A percentile compares a stretch with the other conserved stretches of the same genome.
These are phyloP conservation scores for Thryonomys swinderianus DNA, from an alignment of 2,113 vertebrate species.

Conservation along the genomic window DNA sequence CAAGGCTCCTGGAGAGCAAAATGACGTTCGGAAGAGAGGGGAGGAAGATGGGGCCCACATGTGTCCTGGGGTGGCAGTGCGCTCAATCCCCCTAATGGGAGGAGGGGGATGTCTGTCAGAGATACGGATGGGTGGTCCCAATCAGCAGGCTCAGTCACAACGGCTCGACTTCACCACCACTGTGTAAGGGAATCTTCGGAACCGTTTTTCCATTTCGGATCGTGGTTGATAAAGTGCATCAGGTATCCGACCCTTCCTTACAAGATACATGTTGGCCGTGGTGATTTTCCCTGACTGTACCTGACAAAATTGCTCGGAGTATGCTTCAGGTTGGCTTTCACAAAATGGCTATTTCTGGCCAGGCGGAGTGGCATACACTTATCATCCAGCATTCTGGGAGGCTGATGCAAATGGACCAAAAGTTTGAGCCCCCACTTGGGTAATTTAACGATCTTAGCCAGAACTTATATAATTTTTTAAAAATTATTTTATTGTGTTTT, in stretches of 20 bases:
- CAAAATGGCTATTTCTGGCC: neutral
- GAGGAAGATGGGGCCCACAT: neutral
- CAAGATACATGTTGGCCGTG: neutral
- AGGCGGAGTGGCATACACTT: neutral
- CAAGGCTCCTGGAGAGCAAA: no score
- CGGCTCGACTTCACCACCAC: no score
- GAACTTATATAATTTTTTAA: neutral
- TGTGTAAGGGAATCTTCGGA: neutral
- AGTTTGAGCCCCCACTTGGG: neutral
- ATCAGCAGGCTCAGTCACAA: neutral
- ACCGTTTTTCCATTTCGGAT: neutral
- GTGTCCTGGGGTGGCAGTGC: neutral
- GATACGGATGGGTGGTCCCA: no score
- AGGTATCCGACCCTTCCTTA: neutral
- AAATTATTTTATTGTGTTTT: no score
- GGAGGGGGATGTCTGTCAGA: neutral
- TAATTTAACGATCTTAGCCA: neutral
- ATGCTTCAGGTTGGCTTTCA: neutral
- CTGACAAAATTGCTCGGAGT: neutral
- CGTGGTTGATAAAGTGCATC: neutral
- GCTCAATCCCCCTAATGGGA: fast-evolving
- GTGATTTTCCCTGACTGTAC: neutral
- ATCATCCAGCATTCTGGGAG: neutral
- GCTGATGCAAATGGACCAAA: neutral
- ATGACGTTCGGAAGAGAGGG: fast-evolving